A percentile compares a stretch with the other conserved stretches of the same genome.
phyloP scores from a whole-genome alignment of 1,140 invertebrate genomes.

The Ylistrum balloti region DNA sequence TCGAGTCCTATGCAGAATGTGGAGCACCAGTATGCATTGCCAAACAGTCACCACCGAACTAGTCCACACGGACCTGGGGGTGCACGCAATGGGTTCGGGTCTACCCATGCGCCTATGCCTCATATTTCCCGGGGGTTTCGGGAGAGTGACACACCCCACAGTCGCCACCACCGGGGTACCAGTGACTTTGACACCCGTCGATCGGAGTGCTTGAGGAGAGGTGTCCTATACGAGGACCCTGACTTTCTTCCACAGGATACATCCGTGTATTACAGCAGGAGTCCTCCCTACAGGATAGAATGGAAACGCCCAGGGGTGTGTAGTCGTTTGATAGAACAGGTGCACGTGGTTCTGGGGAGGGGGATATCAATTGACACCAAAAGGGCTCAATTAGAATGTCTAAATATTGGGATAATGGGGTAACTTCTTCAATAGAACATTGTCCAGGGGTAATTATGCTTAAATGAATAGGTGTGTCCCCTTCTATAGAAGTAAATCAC shows the following conservation, averaged over 20 bases:
- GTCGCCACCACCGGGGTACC: conserved; percentile 57
- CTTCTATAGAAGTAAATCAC: no score
- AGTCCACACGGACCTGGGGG: not conserved
- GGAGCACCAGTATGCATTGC: conserved; percentile 22
- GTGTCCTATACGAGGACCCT: conserved; percentile 87
- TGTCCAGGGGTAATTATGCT: no score
- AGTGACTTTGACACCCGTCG: conserved; percentile 71
- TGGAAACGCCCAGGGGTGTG: conserved; percentile 83
- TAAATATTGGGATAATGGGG: no score
- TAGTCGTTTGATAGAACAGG: no score
- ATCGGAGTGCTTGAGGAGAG: conserved; percentile 82
- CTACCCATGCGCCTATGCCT: not conserved
- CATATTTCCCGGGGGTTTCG: conserved; percentile 18
- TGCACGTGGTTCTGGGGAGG: no score
- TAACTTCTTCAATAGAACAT: no score
- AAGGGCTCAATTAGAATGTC: no score
- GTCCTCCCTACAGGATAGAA: conserved; percentile 83
- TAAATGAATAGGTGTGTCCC: no score
- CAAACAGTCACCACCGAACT: not conserved
- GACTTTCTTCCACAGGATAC: conserved; percentile 86
- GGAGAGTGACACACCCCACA: conserved; percentile 55
- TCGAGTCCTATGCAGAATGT: conserved; percentile 16
- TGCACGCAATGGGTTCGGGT: not conserved
- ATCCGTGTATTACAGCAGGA: conserved; percentile 84
- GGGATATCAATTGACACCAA: no score